phyloP scores from a whole-genome alignment of 2,113 vertebrate genomes.

The Circaetus gallicus region DNA sequence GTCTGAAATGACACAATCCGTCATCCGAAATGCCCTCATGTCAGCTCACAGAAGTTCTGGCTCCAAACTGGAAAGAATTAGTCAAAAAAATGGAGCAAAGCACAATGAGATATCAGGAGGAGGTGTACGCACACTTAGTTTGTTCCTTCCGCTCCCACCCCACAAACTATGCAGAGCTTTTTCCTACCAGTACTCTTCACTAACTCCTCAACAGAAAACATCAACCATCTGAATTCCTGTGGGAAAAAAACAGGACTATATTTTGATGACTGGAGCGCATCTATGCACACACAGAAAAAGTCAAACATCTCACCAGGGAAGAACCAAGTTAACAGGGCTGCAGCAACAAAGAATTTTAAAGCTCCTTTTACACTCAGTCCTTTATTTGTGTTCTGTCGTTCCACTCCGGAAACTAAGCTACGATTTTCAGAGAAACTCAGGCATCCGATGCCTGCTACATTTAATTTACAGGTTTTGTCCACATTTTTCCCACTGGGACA shows the following conservation, averaged over 20 bases:
- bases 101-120: neutral
- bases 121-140: neutral
- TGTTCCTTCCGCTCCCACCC: neutral
- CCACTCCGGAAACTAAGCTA: neutral
- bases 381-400: neutral
- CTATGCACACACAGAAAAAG: neutral
- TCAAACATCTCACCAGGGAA: neutral
- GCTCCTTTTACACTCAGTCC: neutral
- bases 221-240: neutral
- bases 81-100: neutral
- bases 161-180: neutral
- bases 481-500: neutral
- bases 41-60: conserved; percentile 9
- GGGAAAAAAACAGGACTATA: neutral
- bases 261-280: neutral
- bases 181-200: neutral
- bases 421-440: neutral
- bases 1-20: conserved; percentile 22
- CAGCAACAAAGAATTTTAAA: neutral
- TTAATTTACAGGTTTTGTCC: neutral
- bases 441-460: neutral
- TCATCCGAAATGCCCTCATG: conserved; percentile 28
- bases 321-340: neutral
- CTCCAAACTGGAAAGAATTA: neutral
- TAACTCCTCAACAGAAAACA: neutral